Evolutionary conservation across 2,797 vertebrate species (phyloP).

Genomic region (Margarornis squamiger): DNA sequence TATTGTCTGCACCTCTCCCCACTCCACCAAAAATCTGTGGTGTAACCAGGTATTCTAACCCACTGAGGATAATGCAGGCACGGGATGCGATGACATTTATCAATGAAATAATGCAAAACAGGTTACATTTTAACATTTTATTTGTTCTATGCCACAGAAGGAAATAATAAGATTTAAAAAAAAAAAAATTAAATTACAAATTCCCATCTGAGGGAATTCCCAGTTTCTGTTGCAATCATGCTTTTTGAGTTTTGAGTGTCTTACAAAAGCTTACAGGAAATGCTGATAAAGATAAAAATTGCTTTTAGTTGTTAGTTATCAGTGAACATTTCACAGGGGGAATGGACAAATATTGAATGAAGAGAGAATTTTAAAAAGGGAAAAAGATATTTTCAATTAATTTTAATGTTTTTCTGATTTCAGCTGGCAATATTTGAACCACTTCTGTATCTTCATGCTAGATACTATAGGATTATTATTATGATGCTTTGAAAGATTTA

Average conservation of each 20-base stretch:
- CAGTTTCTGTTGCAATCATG: background rate
- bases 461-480: background rate
- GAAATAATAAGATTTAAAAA: background rate
- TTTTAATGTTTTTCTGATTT: background rate
- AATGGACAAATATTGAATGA: background rate
- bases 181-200: background rate
- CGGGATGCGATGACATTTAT: background rate
- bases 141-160: fast-evolving
- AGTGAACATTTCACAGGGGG: background rate
- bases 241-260: background rate
- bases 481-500: background rate
- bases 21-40: background rate
- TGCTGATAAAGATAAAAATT: background rate
- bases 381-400: background rate
- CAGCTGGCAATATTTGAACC: background rate
- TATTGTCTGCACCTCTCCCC: background rate
- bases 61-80: background rate
- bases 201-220: background rate
- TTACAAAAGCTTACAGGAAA: conserved; percentile 16
- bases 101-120: background rate
- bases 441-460: background rate
- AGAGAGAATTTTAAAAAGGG: background rate
- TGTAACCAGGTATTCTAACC: background rate
- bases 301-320: background rate
- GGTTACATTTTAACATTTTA: background rate